Evolutionary conservation across 1,140 invertebrate genomes (phyloP).

Genomic region (Drosophila ercepeae): DNA sequence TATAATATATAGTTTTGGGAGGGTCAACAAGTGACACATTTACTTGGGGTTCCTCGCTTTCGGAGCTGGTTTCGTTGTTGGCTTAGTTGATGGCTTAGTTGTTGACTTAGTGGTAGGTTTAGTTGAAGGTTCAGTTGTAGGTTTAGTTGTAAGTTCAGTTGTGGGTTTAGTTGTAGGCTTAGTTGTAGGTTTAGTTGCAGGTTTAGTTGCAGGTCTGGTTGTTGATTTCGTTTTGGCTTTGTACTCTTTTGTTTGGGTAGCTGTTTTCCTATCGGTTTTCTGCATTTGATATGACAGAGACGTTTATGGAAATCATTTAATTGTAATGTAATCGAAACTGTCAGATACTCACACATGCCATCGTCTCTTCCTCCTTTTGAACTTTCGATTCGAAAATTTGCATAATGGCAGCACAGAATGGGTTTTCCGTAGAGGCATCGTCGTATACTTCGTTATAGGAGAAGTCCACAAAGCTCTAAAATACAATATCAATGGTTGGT

Average conservation of each 20-base stretch:
- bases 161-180: conserved; percentile 16
- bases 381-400: conserved; percentile 17
- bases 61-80: conserved; percentile 17
- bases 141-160: conserved; percentile 12
- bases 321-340: conserved; percentile 8
- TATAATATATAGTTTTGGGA: not conserved
- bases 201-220: conserved; percentile 5
- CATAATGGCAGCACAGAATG: conserved; percentile 52
- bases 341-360: conserved; percentile 40
- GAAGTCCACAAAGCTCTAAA: conserved; percentile 35
- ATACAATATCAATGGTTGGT: too few species aligned
- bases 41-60: conserved; percentile 29
- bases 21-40: conserved; percentile 47
- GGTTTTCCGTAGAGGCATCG: conserved; percentile 36
- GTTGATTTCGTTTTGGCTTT: conserved; percentile 31
- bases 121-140: conserved; percentile 9
- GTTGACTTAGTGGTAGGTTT: conserved; percentile 26
- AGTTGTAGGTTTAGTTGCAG: conserved; percentile 6
- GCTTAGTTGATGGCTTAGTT: conserved; percentile 14
- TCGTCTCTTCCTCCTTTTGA: not conserved
- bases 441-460: conserved; percentile 54
- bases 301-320: conserved; percentile 39
- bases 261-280: conserved; percentile 50
- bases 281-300: conserved; percentile 38
- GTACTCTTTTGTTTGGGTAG: conserved; percentile 17